Base-by-base conservation (phyloP, 2,113 vertebrate species). In the Myanophis thanlyinensis region DNA sequence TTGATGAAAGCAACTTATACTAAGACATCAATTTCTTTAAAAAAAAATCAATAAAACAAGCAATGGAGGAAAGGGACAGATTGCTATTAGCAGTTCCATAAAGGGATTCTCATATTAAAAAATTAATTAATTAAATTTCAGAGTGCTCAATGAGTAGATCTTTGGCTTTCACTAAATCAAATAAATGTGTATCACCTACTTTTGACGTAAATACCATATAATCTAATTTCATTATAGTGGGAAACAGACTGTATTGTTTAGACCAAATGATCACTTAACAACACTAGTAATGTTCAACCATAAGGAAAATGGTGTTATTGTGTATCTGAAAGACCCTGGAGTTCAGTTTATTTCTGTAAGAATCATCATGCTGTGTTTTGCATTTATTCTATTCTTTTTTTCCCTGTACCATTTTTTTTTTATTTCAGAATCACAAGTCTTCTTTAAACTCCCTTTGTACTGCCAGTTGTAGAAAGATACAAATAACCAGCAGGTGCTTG, bases 381-480 rank as follows among this genome's bases (percentile, higher is more conserved):
- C 27, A 49, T 22, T 89, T 67, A 62, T 62, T 30, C 44, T 9
- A 47, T 18, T 9, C 1, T 35, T 48, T 89, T 46, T 40, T 88
- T 54, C 11, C 18, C 59, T 30, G n/a, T 40, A 80, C 11, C 89
- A 44, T 67, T 51, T 90, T 25, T 23, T 49, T 44, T 48, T 23
- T 67, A 84, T 44, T 51, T 27, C 59, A 49, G 80, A 90, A 80
- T 52, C n/a, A 40, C 35, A 53, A 53, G 35, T 53, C 49, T 40
- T 84, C 22, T 84, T 53, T 91, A 91, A 85, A 40, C 25, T 47
- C 30, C 12, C 47, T 30, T 46, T 87, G 20, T 84, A 46, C 25
- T 84, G 49, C 49, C 89, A 84, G n/a, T 84, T 52, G 89, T 84
- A 91, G 67, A 53, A 85, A 91, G 49, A 85, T 91, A 84, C 90